Evolutionary conservation across 2,888 invertebrate species (phyloP).

Genomic region (Halictus ligatus): DNA sequence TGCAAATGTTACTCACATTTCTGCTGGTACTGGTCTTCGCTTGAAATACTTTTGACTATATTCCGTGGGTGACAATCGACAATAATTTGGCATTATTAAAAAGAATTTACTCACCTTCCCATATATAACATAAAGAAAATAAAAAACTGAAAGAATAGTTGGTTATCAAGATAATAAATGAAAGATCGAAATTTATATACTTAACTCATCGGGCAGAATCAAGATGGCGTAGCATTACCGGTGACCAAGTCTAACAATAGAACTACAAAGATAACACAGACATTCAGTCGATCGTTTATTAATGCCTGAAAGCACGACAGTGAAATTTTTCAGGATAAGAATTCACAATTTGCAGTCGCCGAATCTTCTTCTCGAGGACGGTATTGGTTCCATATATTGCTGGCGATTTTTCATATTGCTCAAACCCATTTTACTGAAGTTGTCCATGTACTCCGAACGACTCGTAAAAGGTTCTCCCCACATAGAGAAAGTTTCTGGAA

Average conservation of each 20-base stretch:
- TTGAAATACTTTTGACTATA: conserved; percentile 67
- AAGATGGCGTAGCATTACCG: neutral
- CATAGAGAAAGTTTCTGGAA: conserved; percentile 85
- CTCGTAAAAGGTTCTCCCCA: conserved; percentile 87
- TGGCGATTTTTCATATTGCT: conserved; percentile 87
- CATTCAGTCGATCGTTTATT: neutral
- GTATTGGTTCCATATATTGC: conserved; percentile 86
- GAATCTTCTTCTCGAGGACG: conserved; percentile 87
- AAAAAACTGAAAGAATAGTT: neutral
- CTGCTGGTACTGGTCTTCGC: conserved; percentile 55
- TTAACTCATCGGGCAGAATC: neutral
- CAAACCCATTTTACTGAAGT: conserved; percentile 87
- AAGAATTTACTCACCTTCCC: neutral
- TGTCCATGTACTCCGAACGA: conserved; percentile 88
- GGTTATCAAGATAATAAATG: conserved; percentile 23
- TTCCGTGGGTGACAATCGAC: conserved; percentile 70
- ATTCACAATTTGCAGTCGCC: conserved; percentile 83
- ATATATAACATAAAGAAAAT: neutral
- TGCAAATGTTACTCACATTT: conserved; percentile 62
- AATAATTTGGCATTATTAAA: conserved; percentile 33
- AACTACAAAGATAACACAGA: neutral
- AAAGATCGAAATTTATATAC: neutral
- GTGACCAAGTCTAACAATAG: neutral
- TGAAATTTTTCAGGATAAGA: neutral
- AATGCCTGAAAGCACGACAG: neutral